Evolutionary conservation across 53 echinoderm and acorn worm species (phyloP), one percentile per base, ranked within the genome.

Genomic region (Apostichopus leukothele): DNA sequence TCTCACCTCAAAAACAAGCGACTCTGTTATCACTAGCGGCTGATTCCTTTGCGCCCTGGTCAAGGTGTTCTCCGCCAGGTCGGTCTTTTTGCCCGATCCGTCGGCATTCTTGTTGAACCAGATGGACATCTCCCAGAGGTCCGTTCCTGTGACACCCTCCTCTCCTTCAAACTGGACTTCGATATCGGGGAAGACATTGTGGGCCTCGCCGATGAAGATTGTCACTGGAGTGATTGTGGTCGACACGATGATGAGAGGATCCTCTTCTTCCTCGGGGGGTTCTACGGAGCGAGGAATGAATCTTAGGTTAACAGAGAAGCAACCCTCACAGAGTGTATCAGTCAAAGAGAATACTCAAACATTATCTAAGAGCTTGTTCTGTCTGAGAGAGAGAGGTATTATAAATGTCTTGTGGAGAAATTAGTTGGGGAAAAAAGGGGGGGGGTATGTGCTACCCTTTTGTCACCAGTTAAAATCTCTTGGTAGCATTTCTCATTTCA

Each of bases 211-310:
- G 50, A 85, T 50, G 67, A 67, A 85, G 12, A 85, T 67, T 10
- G 85, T 85, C n/a, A 85, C 85, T 16, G 85, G 85, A 20, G 85
- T 85, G 68, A 85, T 85, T 5, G 85, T 20, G 63, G 85, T 85
- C 1, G 85, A 85, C 5, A 85, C 85, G 16, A 85, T 85, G 67
- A 85, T 85, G 25, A 85, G 51, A 23, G 85, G 85, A 22, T 85
- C 85, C 16, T 85, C 85, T 67, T 85, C 67, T 22, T 85, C 85
- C 14, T 67, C 85, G 4, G 85, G 67, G 71, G 71, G 71, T 19
- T 18, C 71, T 71, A 19, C 18, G 16, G 8, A 63, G 4, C 16
- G 63, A 63, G 16, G 63, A 63, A 39, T 39, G 3, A 39, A 39
- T 39, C 39, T 39, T 39, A 39, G 39, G 39, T 39, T 39, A 39